phyloP scores from a whole-genome alignment of 1,140 invertebrate species.

The Agraylea sexmaculata region DNA sequence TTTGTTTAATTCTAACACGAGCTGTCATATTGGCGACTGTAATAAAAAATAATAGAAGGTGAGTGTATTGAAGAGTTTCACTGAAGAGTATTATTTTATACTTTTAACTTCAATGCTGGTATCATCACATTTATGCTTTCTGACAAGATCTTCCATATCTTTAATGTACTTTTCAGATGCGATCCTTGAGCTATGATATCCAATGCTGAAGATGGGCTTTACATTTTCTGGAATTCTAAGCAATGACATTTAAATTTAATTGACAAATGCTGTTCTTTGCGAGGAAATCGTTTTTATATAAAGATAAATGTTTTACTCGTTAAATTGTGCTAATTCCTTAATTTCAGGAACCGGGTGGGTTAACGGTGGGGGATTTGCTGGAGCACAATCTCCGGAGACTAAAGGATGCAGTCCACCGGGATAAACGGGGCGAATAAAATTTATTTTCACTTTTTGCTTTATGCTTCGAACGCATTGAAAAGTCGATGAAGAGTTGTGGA shows the following conservation, averaged over 20 bases:
- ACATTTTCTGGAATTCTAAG: too few relatives aligned
- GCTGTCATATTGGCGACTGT: conserved; percentile 44
- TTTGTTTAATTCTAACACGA: conserved; percentile 43
- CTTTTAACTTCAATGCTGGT: conserved; percentile 45
- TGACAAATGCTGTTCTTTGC: too few relatives aligned
- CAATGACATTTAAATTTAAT: too few relatives aligned
- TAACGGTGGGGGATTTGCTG: too few relatives aligned
- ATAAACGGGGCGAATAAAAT: conserved; percentile 22
- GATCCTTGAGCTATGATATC: too few relatives aligned
- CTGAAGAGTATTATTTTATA: conserved; percentile 27
- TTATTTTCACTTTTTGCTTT: not conserved
- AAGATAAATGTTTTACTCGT: conserved; percentile 40
- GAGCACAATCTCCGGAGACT: too few relatives aligned
- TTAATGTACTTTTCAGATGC: too few relatives aligned
- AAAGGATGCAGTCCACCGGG: too few relatives aligned
- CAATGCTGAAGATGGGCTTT: too few relatives aligned
- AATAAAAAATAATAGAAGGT: conserved; percentile 18
- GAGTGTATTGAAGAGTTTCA: conserved; percentile 5
- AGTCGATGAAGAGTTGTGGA: too few relatives aligned
- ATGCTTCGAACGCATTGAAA: too few relatives aligned
- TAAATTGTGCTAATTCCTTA: conserved; percentile 45
- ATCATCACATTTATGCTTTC: conserved; percentile 42
- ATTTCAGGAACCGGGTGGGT: too few relatives aligned
- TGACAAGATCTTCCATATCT: conserved; percentile 38
- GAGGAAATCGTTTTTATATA: conserved; percentile 25